Evolutionary conservation across 2,888 invertebrate species (phyloP).

Genomic region (Agelastica alni): DNA sequence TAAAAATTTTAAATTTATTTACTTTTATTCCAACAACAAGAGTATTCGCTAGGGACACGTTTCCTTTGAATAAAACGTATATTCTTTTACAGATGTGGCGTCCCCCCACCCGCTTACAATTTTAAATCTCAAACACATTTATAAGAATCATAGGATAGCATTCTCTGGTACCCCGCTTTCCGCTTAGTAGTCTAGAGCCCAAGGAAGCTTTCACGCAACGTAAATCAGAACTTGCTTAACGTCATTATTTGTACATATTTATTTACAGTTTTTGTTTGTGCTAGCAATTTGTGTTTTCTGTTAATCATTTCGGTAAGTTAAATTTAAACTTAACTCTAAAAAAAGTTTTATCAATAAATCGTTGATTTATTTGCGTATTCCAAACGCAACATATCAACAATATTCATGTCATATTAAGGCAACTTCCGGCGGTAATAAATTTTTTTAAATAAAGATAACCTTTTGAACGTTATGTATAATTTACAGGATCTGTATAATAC

Average conservation of each 20-base stretch:
- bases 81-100: constrained; percentile 30
- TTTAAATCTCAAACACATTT: constrained; percentile 16
- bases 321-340: too few species aligned
- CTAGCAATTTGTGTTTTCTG: too few species aligned
- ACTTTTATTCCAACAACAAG: neutral
- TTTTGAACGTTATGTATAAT: constrained; percentile 1
- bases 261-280: neutral
- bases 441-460: constrained; percentile 6
- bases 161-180: constrained; percentile 6
- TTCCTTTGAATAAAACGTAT: constrained; percentile 8
- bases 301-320: too few species aligned
- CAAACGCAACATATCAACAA: neutral
- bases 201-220: constrained; percentile 17
- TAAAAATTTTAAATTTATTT: too few species aligned
- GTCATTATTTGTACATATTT: constrained; percentile 1
- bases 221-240: constrained; percentile 3
- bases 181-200: constrained; percentile 17
- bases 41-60: neutral
- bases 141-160: neutral
- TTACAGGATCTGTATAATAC: neutral
- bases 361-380: neutral
- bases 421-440: constrained; percentile 5
- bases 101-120: constrained; percentile 27
- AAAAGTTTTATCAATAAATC: too few species aligned
- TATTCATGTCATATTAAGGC: constrained; percentile 4